These are phyloP conservation scores for Spialia ferax DNA, from an alignment of 2,888 invertebrate species.

Conservation along the genomic window DNA sequence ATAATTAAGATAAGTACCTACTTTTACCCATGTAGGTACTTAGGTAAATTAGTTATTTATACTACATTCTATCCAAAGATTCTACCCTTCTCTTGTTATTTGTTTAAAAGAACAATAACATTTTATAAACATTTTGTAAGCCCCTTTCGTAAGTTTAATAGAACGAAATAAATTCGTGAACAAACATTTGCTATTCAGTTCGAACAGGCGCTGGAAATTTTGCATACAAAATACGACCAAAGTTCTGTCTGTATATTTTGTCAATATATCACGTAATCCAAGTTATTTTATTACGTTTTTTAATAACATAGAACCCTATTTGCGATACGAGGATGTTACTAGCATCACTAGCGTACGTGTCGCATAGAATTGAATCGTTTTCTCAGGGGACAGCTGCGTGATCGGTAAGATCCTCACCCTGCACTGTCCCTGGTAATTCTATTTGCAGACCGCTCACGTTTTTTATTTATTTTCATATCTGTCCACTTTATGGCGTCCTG, in stretches of 20 bases:
- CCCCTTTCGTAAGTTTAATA: too few relatives aligned
- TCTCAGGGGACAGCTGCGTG: conserved; percentile 35
- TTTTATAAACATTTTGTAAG: too few relatives aligned
- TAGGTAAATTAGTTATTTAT: too few relatives aligned
- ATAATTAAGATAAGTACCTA: too few relatives aligned
- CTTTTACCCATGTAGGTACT: too few relatives aligned
- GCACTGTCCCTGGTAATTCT: conserved; percentile 42
- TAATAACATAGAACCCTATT: conserved; percentile 1
- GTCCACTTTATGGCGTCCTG: conserved; percentile 22
- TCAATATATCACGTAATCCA: not conserved
- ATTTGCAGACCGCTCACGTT: conserved; percentile 39
- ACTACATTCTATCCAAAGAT: too few relatives aligned
- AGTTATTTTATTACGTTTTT: conserved; percentile 10
- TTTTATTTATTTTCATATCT: conserved; percentile 38
- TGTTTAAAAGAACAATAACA: too few relatives aligned
- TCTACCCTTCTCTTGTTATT: not conserved
- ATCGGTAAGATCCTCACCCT: conserved; percentile 40
- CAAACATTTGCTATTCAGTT: not conserved
- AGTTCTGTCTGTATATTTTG: not conserved
- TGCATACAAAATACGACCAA: not conserved
- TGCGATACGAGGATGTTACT: not conserved
- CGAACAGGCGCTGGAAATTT: not conserved
- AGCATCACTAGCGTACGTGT: conserved; percentile 11
- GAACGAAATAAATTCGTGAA: not conserved
- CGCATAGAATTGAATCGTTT: conserved; percentile 39